These are phyloP conservation scores for Zhuqinia jingwanae DNA, from an alignment of 2,888 invertebrate species.

Conservation along the genomic window DNA sequence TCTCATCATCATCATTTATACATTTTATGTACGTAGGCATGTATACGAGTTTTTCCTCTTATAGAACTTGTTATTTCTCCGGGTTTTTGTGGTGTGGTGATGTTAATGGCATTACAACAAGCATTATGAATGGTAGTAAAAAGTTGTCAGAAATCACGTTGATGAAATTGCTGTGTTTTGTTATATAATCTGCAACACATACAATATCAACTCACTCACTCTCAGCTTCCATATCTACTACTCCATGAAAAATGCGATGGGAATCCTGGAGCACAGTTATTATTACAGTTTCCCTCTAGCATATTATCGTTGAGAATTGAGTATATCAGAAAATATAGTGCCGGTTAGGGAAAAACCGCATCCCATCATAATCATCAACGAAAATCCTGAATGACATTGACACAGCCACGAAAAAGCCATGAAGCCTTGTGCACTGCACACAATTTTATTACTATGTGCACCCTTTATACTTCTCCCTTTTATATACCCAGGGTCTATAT, in stretches of 20 bases:
- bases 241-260: too few species aligned
- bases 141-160: constrained; percentile 60
- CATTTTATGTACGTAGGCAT: neutral
- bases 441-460: neutral
- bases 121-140: constrained; percentile 14
- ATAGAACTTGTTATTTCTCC: constrained; percentile 1
- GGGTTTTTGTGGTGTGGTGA: constrained; percentile 32
- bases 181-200: neutral
- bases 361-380: constrained; percentile 70
- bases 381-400: constrained; percentile 70
- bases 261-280: constrained; percentile 11
- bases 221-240: neutral
- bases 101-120: constrained; percentile 33
- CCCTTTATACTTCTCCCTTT: constrained; percentile 19
- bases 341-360: constrained; percentile 65
- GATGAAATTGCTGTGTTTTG: constrained; percentile 31
- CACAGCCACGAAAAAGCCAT: constrained; percentile 63
- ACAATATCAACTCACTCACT: neutral
- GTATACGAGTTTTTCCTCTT: neutral
- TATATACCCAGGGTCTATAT: too few species aligned
- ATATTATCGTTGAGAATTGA: too few species aligned
- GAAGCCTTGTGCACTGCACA: constrained; percentile 22
- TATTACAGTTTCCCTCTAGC: constrained; percentile 10
- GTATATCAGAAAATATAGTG: constrained; percentile 38
- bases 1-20: neutral